Base-by-base conservation (phyloP, 2,797 vertebrate genomes). In the Tympanoctomys barrerae region DNA sequence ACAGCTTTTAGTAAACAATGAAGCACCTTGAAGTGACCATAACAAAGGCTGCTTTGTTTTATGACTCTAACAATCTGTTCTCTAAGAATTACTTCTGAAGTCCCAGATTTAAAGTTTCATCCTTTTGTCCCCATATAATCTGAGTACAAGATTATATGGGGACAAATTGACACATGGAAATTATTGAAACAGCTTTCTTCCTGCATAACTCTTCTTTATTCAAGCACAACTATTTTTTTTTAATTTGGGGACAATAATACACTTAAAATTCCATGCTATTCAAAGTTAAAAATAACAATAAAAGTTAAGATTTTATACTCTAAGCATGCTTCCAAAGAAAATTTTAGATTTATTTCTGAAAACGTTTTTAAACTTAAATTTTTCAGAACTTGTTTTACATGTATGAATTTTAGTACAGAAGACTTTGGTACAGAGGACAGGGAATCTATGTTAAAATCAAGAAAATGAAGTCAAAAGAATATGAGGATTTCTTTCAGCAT, bases 311-410 rank as follows among this genome's bases (percentile, higher is more conserved):
- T 73, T 81, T 33, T 62, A 73, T 6, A 33, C 5, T 80, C 87
- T 73, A 52, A 89, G 54, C 18, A 31, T 70, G 18, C 75, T 95
- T 94, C 79, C 33, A 79, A 95, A 94, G 88, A 13, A 89, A 93
- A 80, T 73, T 52, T 68, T 59, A 59, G 16, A 81, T 83, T 70
- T 82, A 75, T 89, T 59, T 85, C 5, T 71, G 83, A 14, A 70
- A 89, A 81, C 89, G 39, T 54, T 89, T 95, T 94, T 89, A 90
- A 95, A 73, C 26, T 68, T 84, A 13, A 87, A 78, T 26, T 73
- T 93, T 91, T 42, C 39, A 70, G 62, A 71, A 71, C n/a, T 66
- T 93, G 31, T 88, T 93, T 91, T 73, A 83, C 1, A 46, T 46
- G 5, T 80, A 71, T 87, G 33, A n/a, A 79, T 88, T 84, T 94